Conservation (phyloP, 2,797 vertebrate species). For the Uromys caudimaculatus region DNA sequence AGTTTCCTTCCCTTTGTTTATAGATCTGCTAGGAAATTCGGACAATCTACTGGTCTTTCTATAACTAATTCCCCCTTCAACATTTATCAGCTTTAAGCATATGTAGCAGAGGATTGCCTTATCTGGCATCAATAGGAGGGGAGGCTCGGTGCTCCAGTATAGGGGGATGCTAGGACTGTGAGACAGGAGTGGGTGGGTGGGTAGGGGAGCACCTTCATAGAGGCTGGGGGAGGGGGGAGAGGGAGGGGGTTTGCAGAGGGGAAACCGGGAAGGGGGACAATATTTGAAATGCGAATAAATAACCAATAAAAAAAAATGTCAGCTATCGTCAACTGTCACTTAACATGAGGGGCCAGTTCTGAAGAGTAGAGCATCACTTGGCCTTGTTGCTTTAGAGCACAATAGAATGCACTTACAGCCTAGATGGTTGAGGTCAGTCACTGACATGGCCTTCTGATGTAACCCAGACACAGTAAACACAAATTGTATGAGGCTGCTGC, state of each 20-base stretch:
- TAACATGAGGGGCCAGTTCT: neutral
- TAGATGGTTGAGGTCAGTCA: neutral
- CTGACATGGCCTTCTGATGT: neutral
- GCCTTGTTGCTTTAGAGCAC: too few species aligned
- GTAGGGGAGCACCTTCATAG: too few species aligned
- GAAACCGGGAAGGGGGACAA: too few species aligned
- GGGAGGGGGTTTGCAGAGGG: too few species aligned
- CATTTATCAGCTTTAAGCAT: neutral
- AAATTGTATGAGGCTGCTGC: neutral
- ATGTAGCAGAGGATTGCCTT: too few species aligned
- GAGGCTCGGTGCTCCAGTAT: too few species aligned
- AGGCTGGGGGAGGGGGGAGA: too few species aligned
- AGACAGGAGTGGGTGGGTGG: too few species aligned
- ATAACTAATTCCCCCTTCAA: neutral
- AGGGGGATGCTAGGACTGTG: too few species aligned
- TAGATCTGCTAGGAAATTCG: neutral
- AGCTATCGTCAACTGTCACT: neutral
- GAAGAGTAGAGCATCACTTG: neutral
- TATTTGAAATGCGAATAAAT: too few species aligned
- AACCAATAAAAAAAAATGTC: neutral
- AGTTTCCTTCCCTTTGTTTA: constrained; percentile 33
- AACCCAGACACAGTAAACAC: neutral
- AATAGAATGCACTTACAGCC: neutral
- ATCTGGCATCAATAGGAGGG: too few species aligned
- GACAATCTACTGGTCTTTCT: neutral